Evolutionary conservation across 1,140 invertebrate species (phyloP), one percentile per base, ranked within the genome.

Genomic region (Polypedilum pembai): DNA sequence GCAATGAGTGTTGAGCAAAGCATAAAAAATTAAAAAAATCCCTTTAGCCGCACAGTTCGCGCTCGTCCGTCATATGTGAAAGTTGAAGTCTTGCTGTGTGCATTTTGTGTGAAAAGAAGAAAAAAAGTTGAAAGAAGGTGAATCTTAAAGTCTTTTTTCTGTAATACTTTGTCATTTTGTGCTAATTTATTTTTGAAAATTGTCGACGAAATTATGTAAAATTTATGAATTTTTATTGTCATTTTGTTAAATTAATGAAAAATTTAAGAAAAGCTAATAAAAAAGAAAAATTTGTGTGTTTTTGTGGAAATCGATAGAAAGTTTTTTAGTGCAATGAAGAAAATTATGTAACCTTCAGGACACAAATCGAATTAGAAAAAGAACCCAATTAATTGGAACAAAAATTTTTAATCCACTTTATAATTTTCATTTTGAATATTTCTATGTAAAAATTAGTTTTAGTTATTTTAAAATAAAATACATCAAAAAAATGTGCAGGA

Each of bases 341-440:
- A 15, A 56, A 56, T 56, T 56, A 56, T 56, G 45, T 56, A 56
- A 56, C 45, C 45, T 56, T 56, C 45, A 56, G 45, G 45, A 56
- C 45, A 56, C 12, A 56, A 56, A 56, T 56, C 3, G 12, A 56
- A 56, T 56, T 56, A 56, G 4, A n/a, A 33, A 5, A 1, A 3
- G 1, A 33, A 5, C 24, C 5, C 5, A 33, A 33, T 3, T 33
- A 33, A 33, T 33, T 33, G 24, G 24, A 33, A 33, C 24, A 33
- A 33, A 33, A n/a, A n/a, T n/a, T n/a, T n/a, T n/a, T n/a, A n/a
- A n/a, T n/a, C n/a, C n/a, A n/a, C n/a, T n/a, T n/a, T n/a, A n/a
- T n/a, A n/a, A n/a, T n/a, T n/a, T n/a, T n/a, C n/a, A n/a, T n/a
- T n/a, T n/a, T n/a, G n/a, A n/a, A n/a, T n/a, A n/a, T n/a, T n/a